Conservation (phyloP, 2,888 invertebrate species). For the Schizotus pectinicornis region DNA sequence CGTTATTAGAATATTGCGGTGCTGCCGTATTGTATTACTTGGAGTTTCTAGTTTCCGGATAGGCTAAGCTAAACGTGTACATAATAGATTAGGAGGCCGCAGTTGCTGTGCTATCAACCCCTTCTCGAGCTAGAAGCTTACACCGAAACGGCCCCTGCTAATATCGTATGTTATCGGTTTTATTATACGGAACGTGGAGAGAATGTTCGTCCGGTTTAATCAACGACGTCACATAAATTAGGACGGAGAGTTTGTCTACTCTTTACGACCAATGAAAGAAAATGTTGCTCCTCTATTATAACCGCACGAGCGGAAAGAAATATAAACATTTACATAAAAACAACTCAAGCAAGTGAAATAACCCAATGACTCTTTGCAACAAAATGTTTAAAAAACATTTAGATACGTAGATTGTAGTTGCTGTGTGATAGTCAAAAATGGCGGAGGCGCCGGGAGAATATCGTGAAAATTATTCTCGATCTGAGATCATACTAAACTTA, state of each 20-base stretch:
- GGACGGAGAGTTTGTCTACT: neutral
- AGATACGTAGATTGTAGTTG: no score
- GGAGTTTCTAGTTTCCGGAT: slow-evolving; percentile 44
- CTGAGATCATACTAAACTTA: no score
- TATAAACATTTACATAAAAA: no score
- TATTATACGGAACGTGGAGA: slow-evolving; percentile 7
- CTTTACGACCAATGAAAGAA: no score
- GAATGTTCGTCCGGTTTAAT: slow-evolving; percentile 17
- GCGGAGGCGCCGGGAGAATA: no score
- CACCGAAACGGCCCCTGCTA: slow-evolving; percentile 14
- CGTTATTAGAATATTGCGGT: slow-evolving; percentile 41
- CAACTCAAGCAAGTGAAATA: no score
- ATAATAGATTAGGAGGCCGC: slow-evolving; percentile 44
- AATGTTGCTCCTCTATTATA: no score
- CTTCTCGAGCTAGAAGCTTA: slow-evolving; percentile 7
- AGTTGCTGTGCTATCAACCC: slow-evolving; percentile 23
- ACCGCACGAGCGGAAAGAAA: no score
- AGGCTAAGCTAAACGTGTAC: slow-evolving; percentile 44
- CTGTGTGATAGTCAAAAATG: no score
- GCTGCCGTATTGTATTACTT: slow-evolving; percentile 44
- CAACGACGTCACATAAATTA: slow-evolving; percentile 24
- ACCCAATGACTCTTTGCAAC: no score
- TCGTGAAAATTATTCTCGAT: no score
- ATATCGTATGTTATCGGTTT: slow-evolving; percentile 20
- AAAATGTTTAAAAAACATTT: no score